Evolutionary conservation across 1,140 invertebrate species (phyloP).

Genomic region (Acromyrmex echinatior): DNA sequence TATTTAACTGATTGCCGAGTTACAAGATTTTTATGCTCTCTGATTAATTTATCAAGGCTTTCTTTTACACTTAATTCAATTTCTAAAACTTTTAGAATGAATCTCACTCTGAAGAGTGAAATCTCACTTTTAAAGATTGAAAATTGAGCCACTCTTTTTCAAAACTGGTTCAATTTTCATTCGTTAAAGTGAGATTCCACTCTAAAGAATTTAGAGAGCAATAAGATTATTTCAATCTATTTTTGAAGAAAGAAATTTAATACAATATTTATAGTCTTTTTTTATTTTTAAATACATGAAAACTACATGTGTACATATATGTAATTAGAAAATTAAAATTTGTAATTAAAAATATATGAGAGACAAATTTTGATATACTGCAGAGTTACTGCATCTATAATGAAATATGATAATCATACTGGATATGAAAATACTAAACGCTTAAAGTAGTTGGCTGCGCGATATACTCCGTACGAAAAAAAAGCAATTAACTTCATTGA

Average conservation of each 20-base stretch:
- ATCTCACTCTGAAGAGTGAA: too few species aligned
- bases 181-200: too few species aligned
- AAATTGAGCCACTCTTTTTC: too few species aligned
- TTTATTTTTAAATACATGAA: background rate
- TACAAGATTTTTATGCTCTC: background rate
- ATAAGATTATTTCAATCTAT: background rate
- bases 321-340: background rate
- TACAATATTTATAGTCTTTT: background rate
- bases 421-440: conserved; percentile 24
- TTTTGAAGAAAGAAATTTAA: background rate
- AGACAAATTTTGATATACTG: too few species aligned
- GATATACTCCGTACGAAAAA: conserved; percentile 26
- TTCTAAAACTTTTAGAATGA: too few species aligned
- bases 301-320: background rate
- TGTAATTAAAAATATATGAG: too few species aligned
- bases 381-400: background rate
- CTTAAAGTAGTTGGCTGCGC: conserved; percentile 35
- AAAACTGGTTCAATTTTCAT: too few species aligned
- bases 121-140: too few species aligned
- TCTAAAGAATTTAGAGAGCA: too few species aligned
- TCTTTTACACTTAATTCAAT: background rate
- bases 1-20: background rate
- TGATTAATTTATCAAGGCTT: background rate
- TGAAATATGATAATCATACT: background rate
- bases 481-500: conserved; percentile 55